Evolutionary conservation across 2,113 vertebrate genomes (phyloP).

Genomic region (Calyptommatus sinebrachiatus): DNA sequence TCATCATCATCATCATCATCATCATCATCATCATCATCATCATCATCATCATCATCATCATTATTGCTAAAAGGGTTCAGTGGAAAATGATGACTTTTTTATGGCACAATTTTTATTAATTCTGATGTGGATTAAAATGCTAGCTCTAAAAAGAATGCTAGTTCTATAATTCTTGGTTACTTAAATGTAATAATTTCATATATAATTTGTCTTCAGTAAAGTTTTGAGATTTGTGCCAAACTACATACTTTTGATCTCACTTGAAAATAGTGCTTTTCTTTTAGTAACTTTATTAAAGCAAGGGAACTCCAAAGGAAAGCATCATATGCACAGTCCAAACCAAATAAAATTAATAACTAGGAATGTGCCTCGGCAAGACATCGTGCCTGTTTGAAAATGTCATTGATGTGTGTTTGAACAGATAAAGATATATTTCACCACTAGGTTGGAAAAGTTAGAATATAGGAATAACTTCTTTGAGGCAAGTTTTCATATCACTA

Average conservation of each 20-base stretch:
- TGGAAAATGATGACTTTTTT: background rate
- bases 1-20: too few relatives aligned
- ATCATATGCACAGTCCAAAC: background rate
- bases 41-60: too few relatives aligned
- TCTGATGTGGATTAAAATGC: background rate
- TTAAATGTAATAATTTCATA: background rate
- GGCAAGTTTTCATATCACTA: slow-evolving; percentile 50
- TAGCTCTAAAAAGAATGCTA: background rate
- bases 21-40: too few relatives aligned
- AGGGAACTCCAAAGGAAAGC: slow-evolving; percentile 24
- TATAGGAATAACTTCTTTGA: slow-evolving; percentile 36
- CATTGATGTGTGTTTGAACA: slow-evolving; percentile 29
- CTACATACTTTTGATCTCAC: background rate
- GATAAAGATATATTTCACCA: slow-evolving; percentile 21
- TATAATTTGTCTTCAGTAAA: accelerated
- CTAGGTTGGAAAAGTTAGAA: background rate
- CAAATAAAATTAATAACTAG: slow-evolving; percentile 1
- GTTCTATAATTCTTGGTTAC: background rate
- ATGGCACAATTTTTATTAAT: background rate
- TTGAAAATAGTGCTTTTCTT: background rate
- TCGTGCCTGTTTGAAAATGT: slow-evolving; percentile 34
- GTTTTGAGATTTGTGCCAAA: slow-evolving; percentile 14
- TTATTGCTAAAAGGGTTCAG: background rate
- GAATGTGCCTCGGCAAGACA: slow-evolving; percentile 14
- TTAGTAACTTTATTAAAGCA: background rate